Evolutionary conservation across 2,797 vertebrate genomes (phyloP), one percentile per base, ranked within the genome.

Genomic region (Esox masquinongy): DNA sequence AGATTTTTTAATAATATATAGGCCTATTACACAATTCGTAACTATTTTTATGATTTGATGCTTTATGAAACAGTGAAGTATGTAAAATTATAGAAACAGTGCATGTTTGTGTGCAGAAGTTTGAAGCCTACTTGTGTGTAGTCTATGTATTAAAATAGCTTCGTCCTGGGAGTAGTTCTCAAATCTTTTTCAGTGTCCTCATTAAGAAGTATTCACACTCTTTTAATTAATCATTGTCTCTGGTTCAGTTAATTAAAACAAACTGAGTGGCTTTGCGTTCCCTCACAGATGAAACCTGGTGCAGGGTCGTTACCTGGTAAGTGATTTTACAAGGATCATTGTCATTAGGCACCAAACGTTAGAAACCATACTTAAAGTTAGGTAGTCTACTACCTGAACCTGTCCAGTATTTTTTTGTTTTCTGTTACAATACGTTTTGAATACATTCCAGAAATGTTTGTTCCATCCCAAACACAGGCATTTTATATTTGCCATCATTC

Each of bases 181-280:
- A 15, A 53, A 49, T 51, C 49, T 71, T 49, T 34, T 2, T 70
- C 7, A 29, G 81, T 84, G 81, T 83, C 86, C 86, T 89, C 84
- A 88, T 89, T 90, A 87, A 88, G 87, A 86, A 82, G 67, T 39
- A 64, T 80, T 77, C 79, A 81, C 80, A 79, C 80, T 78, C 24
- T 72, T 75, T 84, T 89, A 89, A 92, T 92, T 91, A 91, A 91
- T 93, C 90, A 89, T 82, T 88, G 89, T 89, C 89, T 86, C 75
- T 78, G 64, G 77, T 80, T 74, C 77, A 73, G 77, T 88, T 92
- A 91, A 92, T 92, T 91, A 89, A 84, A 88, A 82, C 76, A 80
- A 61, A 80, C 80, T 76, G 31, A 77, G 68, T 82, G 77, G 83
- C 75, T 83, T 82, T 80, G 75, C 78, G 76, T 85, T 80, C 64